A percentile compares a stretch with the other conserved stretches of the same genome.
These are phyloP conservation scores for Zoanthus sansibaricus DNA, from an alignment of 92 coral and sea anemone genomes.

Conservation along the genomic window DNA sequence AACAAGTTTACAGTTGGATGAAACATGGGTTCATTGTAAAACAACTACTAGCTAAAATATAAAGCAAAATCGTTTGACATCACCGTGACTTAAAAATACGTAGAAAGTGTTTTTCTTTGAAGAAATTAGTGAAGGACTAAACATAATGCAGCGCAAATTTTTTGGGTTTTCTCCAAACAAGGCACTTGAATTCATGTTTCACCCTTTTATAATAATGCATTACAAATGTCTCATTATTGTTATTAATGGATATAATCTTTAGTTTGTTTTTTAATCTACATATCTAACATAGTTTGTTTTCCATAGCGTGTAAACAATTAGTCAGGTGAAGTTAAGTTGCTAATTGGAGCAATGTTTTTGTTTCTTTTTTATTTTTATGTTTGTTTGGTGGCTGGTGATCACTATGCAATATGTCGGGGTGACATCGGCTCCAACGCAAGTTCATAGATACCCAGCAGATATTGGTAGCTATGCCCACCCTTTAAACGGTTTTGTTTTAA, in stretches of 20 bases:
- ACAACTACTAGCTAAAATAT: background rate
- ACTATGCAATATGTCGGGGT: slow-evolving; percentile 97
- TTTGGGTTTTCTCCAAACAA: background rate
- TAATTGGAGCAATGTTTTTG: slow-evolving; percentile 54
- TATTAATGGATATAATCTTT: background rate
- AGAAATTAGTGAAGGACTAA: background rate
- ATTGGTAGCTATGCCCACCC: slow-evolving; percentile 82
- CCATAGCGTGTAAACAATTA: background rate
- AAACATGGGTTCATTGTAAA: background rate
- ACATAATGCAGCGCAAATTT: background rate
- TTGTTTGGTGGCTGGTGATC: slow-evolving; percentile 95
- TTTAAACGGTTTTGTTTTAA: slow-evolving; percentile 7
- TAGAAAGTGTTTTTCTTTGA: background rate
- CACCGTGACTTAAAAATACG: background rate
- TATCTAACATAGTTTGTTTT: background rate
- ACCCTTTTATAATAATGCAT: background rate
- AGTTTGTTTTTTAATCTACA: background rate
- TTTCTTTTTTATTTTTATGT: slow-evolving; percentile 68
- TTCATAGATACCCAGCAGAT: slow-evolving; percentile 92
- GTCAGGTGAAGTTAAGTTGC: background rate
- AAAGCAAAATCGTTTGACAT: background rate
- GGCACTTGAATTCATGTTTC: background rate
- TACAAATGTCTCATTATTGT: background rate
- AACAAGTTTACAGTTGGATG: background rate
- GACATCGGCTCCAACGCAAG: slow-evolving; percentile 92